These are phyloP conservation scores for Apamea sordens DNA, from an alignment of 2,888 invertebrate genomes.

Conservation along the genomic window DNA sequence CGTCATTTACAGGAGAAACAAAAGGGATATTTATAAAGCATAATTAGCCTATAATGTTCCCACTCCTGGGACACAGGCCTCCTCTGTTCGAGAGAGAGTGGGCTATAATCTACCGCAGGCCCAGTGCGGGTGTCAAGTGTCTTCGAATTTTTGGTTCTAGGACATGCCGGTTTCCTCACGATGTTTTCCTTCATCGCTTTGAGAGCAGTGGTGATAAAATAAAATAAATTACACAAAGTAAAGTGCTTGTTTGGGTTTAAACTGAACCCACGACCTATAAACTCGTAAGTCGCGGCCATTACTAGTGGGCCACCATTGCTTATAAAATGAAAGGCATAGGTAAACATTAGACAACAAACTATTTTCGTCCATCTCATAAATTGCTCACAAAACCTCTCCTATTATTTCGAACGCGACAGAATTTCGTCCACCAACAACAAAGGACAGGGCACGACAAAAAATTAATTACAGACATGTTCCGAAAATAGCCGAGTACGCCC, in stretches of 20 bases:
- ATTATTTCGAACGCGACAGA: slow-evolving; percentile 60
- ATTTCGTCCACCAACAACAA: slow-evolving; percentile 76
- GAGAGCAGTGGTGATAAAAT: not conserved
- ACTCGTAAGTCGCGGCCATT: not conserved
- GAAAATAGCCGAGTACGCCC: slow-evolving; percentile 79
- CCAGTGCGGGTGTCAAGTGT: not conserved
- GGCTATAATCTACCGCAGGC: not conserved
- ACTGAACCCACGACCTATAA: not conserved
- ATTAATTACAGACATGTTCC: slow-evolving; percentile 82
- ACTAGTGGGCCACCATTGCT: not conserved
- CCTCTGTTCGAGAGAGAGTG: not conserved
- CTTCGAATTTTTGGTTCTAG: not conserved
- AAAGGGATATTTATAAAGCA: no score
- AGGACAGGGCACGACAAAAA: slow-evolving; percentile 83
- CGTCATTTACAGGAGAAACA: not conserved
- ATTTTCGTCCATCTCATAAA: slow-evolving; percentile 51
- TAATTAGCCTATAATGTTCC: not conserved
- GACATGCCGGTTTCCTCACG: not conserved
- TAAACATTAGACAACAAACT: slow-evolving; percentile 21
- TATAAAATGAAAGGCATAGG: not conserved
- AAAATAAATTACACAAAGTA: not conserved
- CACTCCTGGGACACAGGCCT: not conserved
- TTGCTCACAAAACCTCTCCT: slow-evolving; percentile 47
- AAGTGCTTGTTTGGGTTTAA: not conserved
- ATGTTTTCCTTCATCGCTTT: not conserved